Conservation (phyloP, 2,888 invertebrate genomes). For the Coremacera marginata region DNA sequence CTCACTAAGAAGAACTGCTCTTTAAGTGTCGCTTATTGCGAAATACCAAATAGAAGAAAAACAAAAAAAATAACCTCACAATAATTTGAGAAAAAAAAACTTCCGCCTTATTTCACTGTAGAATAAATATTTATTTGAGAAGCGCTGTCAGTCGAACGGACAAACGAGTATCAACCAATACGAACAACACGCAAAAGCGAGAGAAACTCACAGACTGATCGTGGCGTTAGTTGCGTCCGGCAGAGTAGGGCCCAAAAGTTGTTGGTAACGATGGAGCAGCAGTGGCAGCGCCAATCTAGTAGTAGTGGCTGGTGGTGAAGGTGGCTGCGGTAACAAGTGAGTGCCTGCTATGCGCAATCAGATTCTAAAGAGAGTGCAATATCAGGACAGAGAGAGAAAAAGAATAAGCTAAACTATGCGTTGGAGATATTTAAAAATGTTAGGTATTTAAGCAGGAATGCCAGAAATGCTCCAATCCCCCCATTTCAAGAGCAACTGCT, state of each 20-base stretch:
- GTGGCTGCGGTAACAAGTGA: constrained; percentile 32
- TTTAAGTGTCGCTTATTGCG: background rate
- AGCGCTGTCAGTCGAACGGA: constrained; percentile 11
- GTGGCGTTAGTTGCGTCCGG: constrained; percentile 32
- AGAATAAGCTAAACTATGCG: background rate
- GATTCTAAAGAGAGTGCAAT: constrained; percentile 37
- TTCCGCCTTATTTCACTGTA: background rate
- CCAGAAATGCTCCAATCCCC: constrained; percentile 43
- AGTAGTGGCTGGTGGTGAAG: constrained; percentile 16
- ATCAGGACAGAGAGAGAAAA: constrained; percentile 6
- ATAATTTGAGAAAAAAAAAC: constrained; percentile 17
- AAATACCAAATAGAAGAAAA: background rate
- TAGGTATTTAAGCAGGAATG: constrained; percentile 47
- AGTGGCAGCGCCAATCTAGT: constrained; percentile 11
- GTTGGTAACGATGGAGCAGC: constrained; percentile 25
- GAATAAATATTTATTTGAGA: constrained; percentile 5
- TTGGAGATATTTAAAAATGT: constrained; percentile 26
- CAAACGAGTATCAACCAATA: constrained; percentile 28
- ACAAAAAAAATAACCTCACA: background rate
- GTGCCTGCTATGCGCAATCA: constrained; percentile 14
- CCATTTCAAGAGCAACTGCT: background rate
- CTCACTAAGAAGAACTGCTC: too few species aligned
- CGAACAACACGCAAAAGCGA: constrained; percentile 66
- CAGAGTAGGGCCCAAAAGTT: constrained; percentile 40
- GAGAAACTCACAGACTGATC: constrained; percentile 66